A percentile compares a stretch with the other conserved stretches of the same genome.
phyloP scores from a whole-genome alignment of 2,113 vertebrate species.

The Cyprinodon brontotheroides region DNA sequence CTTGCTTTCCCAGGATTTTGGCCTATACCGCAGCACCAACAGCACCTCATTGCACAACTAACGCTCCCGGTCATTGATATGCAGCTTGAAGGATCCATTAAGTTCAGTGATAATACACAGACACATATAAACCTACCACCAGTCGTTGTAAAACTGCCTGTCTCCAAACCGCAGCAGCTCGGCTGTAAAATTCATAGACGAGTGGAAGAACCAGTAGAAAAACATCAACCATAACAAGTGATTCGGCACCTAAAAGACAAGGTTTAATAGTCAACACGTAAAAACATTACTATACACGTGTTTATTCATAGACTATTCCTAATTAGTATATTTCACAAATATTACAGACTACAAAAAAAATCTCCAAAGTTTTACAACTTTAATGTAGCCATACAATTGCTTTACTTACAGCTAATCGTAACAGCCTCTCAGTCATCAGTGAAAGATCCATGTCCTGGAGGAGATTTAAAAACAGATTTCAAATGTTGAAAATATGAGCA shows the following conservation, averaged over 20 bases:
- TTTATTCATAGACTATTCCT: background rate
- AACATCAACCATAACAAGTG: constrained; percentile 94
- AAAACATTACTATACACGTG: background rate
- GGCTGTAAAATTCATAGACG: constrained; percentile 87
- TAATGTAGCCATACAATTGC: background rate
- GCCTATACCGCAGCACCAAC: background rate
- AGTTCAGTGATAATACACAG: constrained; percentile 1
- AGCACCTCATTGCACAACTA: background rate
- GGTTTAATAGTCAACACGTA: background rate
- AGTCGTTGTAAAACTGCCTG: constrained; percentile 93
- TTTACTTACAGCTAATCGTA: constrained; percentile 88
- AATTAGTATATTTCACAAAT: background rate
- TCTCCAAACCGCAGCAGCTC: constrained; percentile 91
- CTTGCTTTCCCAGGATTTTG: background rate
- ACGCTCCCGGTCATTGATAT: background rate
- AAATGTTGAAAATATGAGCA: background rate
- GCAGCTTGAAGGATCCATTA: background rate
- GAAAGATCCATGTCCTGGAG: constrained; percentile 91
- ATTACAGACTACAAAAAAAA: background rate
- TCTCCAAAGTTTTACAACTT: background rate
- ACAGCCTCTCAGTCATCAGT: constrained; percentile 87
- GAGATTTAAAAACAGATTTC: background rate
- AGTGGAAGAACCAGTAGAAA: constrained; percentile 95
- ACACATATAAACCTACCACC: constrained; percentile 84
- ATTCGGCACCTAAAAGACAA: constrained; percentile 85